Evolutionary conservation across 2,797 vertebrate genomes (phyloP), one percentile per base, ranked within the genome.

Genomic region (Cephalopachus bancanus): DNA sequence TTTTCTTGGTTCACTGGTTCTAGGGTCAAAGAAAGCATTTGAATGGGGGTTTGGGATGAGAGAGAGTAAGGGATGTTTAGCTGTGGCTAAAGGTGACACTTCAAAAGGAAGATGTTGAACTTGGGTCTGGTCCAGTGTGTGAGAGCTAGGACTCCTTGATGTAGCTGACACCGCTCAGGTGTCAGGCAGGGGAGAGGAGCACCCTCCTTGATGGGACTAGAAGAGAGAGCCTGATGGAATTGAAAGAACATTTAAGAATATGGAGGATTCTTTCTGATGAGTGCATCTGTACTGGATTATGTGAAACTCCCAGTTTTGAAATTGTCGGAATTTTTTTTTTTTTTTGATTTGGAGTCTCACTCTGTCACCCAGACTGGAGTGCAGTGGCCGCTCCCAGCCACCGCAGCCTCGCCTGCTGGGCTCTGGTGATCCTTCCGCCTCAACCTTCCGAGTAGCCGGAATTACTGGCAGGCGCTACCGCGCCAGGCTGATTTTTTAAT

Each of bases 1-100:
- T 69, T 88, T 80, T 96, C 30, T 85, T 92, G 93, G 90, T 57
- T 85, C 49, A 1, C 0, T 93, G 60, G n/a, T 89, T 97, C 91
- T 62, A 81, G 89, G 55, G 30, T 67, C 74, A 49, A 33, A 81
- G 62, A 44, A 69, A 28, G 85, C 84, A 53, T 59, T 84, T 89
- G 62, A 84, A 55, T 59, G 24, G 57, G 20, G 1, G 1, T 3
- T 33, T 62, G 26, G 30, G 17, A 2, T 76, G 24, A 28, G 33
- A 64, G 37, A 55, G 64, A 51, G 19, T 91, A 75, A 33, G 72
- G 93, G 30, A 62, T 86, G 20, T 72, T 97, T 97, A 88, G 78
- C 75, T 86, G 9, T 90, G 37, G 26, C 26, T 84, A 20, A 37
- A 60, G 33, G 86, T 69, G 71, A 59, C 28, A 28, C 24, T 65